Evolutionary conservation across 2,797 vertebrate species (phyloP).

Genomic region (Orientallactaga sibirica): DNA sequence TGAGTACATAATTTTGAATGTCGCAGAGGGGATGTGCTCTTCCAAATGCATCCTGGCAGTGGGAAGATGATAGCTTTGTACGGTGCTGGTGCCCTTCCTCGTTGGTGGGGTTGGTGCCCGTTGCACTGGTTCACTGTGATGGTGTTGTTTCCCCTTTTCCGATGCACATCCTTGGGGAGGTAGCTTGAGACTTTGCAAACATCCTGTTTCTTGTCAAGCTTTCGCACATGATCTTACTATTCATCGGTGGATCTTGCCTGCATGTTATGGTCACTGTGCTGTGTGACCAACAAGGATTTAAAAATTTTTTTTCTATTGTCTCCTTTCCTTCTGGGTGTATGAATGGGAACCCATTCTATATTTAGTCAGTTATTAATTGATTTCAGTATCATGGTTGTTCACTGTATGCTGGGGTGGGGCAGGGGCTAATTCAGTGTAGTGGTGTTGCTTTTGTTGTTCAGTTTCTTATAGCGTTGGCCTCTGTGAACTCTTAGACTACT

Average conservation of each 20-base stretch:
- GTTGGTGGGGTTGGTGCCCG: not conserved
- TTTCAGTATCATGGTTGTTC: not conserved
- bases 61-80: not conserved
- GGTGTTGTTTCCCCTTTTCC: not conserved
- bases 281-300: not conserved
- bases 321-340: not conserved
- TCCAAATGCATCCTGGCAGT: accelerated
- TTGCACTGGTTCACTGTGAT: not conserved
- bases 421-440: not conserved
- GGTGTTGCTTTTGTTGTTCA: not conserved
- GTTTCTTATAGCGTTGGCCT: not conserved
- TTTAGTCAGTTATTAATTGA: constrained; percentile 27
- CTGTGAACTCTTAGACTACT: not conserved
- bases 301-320: not conserved
- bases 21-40: not conserved
- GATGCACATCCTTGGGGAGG: not conserved
- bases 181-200: not conserved
- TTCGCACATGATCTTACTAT: not conserved
- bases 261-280: not conserved
- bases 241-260: not conserved
- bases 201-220: not conserved
- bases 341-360: not conserved
- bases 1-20: not conserved
- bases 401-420: not conserved
- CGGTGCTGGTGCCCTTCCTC: not conserved